Evolutionary conservation across 2,888 invertebrate species (phyloP).

Genomic region (Pristionchus fissidentatus): DNA sequence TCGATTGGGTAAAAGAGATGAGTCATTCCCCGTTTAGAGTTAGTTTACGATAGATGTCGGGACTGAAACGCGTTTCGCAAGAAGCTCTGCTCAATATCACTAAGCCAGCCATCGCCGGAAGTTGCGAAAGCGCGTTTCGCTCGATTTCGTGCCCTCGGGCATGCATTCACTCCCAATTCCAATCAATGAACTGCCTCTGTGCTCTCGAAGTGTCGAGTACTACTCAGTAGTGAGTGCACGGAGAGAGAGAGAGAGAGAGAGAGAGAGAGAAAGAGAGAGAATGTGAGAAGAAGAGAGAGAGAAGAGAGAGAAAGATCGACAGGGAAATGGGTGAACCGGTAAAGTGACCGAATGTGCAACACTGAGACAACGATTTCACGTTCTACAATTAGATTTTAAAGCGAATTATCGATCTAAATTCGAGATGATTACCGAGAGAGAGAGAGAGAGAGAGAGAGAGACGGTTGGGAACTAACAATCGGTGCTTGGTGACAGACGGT

Average conservation of each 20-base stretch:
- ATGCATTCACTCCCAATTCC: not conserved
- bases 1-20: slow-evolving; percentile 17
- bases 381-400: slow-evolving; percentile 7
- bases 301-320: slow-evolving; percentile 4
- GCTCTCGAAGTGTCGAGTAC: not conserved
- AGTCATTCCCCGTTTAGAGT: not conserved
- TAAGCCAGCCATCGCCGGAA: too few species aligned
- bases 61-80: not conserved
- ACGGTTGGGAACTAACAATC: not conserved
- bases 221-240: not conserved
- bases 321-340: slow-evolving; percentile 35
- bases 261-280: not conserved
- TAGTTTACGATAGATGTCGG: too few species aligned
- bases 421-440: not conserved
- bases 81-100: too few species aligned
- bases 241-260: not conserved
- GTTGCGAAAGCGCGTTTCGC: not conserved
- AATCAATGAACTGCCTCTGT: not conserved
- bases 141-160: not conserved
- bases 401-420: not conserved
- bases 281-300: slow-evolving; percentile 12
- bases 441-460: slow-evolving; percentile 6
- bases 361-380: slow-evolving; percentile 18
- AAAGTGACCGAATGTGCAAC: slow-evolving; percentile 46
- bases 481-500: not conserved